A percentile compares a stretch with the other conserved stretches of the same genome.
Conservation (phyloP, 53 echinoderm and acorn worm species). For the Zoroaster sp. region DNA sequence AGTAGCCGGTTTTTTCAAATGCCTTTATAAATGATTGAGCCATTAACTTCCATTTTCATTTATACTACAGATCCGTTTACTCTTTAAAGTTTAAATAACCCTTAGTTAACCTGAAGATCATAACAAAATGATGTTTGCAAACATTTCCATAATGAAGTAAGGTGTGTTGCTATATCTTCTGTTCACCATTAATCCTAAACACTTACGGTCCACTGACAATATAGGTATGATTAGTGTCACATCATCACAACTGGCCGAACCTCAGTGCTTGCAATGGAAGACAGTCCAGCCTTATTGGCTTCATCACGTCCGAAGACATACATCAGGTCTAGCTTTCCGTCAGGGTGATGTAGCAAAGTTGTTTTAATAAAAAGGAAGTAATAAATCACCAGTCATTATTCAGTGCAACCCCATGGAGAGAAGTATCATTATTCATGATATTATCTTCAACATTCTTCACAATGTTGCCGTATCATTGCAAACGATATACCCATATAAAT, state of each 20-base stretch:
- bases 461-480: too few relatives aligned
- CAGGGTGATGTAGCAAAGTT: background rate
- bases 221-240: constrained; percentile 6
- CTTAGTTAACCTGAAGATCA: background rate
- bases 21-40: background rate
- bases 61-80: background rate
- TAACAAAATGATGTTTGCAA: background rate
- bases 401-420: background rate
- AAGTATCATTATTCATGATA: background rate
- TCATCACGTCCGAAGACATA: constrained; percentile 11
- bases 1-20: background rate
- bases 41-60: too few relatives aligned
- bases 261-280: constrained; percentile 23
- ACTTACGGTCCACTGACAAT: constrained; percentile 55
- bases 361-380: background rate
- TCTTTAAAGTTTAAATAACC: background rate
- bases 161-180: too few relatives aligned
- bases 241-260: constrained; percentile 38
- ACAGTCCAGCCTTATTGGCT: constrained; percentile 59
- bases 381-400: too few relatives aligned
- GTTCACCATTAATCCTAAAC: too few relatives aligned
- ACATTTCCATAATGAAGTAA: background rate
- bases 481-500: too few relatives aligned
- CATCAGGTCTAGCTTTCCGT: background rate
- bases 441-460: background rate